Base-by-base conservation (phyloP, 2,888 invertebrate genomes). In the Stenodera caucasica region DNA sequence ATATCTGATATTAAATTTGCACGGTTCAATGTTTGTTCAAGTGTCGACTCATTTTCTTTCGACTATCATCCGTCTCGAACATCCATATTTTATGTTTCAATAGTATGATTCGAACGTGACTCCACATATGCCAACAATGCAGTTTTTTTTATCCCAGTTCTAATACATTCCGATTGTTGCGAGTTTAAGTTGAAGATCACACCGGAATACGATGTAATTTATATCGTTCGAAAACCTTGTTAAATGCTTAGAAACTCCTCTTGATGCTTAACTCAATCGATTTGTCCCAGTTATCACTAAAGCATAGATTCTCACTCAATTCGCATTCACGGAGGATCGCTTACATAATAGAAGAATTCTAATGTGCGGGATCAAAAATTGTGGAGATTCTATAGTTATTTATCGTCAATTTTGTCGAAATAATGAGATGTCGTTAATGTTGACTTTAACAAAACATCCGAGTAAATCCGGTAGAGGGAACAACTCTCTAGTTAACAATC, bases 251-350 rank as follows among this genome's bases (percentile, higher is more conserved):
- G 7, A n/a, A 15, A 1, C 37, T 15, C 14, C 21, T 40, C 26
- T 51, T 29, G 29, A 51, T 15, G 12, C 15, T 30, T 58, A 56
- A 61, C 55, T 33, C 59, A 56, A 70, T 72, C 70, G 68, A 70
- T 68, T 70, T 63, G 65, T 63, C 62, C 66, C 66, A 63, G 67
- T 67, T 67, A 68, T 69, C 65, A 70, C 69, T 65, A 66, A 69
- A 69, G 69, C 69, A 70, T 70, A 66, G 66, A 70, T 72, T 65
- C 62, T 66, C 18, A 45, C 11, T 21, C 67, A 68, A 68, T 70
- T 72, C 70, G 60, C 67, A 71, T n/a, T n/a, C n/a, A n/a, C n/a
- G n/a, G n/a, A 70, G 70, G 67, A 68, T 67, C 68, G 68, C 67
- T 62, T 67, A 64, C 37, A 54, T 66, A 66, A 33, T n/a, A n/a